Percentiles rank a stretch among this genome's conserved stretches.
Conservation (phyloP, 2,888 invertebrate genomes). For the Netelia fuscicornis region DNA sequence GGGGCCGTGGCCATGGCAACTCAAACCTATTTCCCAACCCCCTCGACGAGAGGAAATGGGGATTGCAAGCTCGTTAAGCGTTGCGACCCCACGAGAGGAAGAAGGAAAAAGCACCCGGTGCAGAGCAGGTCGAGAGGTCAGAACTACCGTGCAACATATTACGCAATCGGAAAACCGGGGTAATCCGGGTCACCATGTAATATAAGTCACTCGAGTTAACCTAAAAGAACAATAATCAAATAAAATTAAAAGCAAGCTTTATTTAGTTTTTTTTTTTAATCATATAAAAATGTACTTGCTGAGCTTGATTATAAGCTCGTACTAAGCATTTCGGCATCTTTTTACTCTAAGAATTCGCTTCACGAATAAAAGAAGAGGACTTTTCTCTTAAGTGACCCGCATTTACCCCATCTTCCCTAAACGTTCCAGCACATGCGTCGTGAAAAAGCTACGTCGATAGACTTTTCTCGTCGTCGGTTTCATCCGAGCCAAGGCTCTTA, state of each 20-base stretch:
- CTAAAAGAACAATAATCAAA: neutral
- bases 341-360: neutral
- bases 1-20: slow-evolving; percentile 64
- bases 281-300: no score
- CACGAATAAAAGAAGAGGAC: neutral
- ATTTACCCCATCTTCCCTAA: neutral
- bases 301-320: no score
- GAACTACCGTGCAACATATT: neutral
- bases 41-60: slow-evolving; percentile 25
- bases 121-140: slow-evolving; percentile 55
- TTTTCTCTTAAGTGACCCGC: neutral
- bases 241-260: neutral
- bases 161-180: neutral
- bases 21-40: slow-evolving; percentile 22
- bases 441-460: slow-evolving; percentile 40
- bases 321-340: no score
- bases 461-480: slow-evolving; percentile 39
- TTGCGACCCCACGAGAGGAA: slow-evolving; percentile 53
- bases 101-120: slow-evolving; percentile 9
- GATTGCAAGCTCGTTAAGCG: slow-evolving; percentile 62
- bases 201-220: neutral
- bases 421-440: neutral
- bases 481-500: slow-evolving; percentile 54
- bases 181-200: slow-evolving; percentile 30
- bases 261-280: neutral